A percentile compares a stretch with the other conserved stretches of the same genome.
Evolutionary conservation across 2,797 vertebrate genomes (phyloP).

Genomic region (Carcharodon carcharias): DNA sequence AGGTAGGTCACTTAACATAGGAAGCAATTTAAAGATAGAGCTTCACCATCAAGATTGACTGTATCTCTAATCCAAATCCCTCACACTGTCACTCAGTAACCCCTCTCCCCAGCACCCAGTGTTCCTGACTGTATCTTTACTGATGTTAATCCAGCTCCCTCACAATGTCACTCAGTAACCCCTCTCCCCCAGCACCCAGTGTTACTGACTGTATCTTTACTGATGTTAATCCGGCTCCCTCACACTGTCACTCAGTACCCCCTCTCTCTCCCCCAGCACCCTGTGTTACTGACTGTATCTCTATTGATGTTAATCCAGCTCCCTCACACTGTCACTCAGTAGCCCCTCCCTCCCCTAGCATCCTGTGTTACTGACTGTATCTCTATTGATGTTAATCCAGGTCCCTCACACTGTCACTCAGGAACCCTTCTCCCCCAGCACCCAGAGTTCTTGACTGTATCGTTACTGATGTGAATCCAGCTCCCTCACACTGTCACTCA

Average conservation of each 20-base stretch:
- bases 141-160: constrained; percentile 12
- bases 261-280: not conserved
- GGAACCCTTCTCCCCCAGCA: not conserved
- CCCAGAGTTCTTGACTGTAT: not conserved
- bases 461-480: not conserved
- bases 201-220: not conserved
- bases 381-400: not conserved
- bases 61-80: not conserved
- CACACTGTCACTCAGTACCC: constrained; percentile 7
- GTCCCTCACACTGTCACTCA: not conserved
- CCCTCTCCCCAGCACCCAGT: not conserved
- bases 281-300: not conserved
- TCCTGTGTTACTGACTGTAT: not conserved
- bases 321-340: not conserved
- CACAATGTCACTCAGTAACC: not conserved
- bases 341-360: too few species aligned
- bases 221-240: not conserved
- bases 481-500: not conserved
- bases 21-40: not conserved
- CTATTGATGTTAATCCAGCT: not conserved
- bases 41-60: not conserved
- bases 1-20: constrained; percentile 55
- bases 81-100: not conserved
- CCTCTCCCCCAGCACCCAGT: not conserved
- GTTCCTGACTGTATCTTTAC: not conserved